Percentiles rank a stretch among this genome's conserved stretches.
Conservation (phyloP, 2,888 invertebrate species). For the Coecobrya sp. region DNA sequence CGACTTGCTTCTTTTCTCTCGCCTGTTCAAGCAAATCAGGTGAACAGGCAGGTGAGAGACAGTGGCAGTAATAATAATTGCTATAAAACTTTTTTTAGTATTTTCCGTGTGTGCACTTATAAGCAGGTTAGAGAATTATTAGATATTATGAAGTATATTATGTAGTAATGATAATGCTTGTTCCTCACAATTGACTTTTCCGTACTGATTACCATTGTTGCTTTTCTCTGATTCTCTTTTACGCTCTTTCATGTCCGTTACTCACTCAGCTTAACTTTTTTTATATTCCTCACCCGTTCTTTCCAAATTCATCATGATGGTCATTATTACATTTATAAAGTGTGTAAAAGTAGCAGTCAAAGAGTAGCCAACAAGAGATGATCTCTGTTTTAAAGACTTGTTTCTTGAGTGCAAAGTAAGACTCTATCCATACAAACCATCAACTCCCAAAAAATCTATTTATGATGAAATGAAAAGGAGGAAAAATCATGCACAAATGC, state of each 20-base stretch:
- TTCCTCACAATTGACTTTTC: slow-evolving; percentile 52
- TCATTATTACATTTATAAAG: neutral
- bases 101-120: neutral
- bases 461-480: slow-evolving; percentile 46
- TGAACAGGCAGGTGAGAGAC: slow-evolving; percentile 57
- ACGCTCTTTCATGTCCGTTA: neutral
- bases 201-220: slow-evolving; percentile 14
- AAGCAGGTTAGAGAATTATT: neutral
- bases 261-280: neutral
- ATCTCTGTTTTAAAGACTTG: slow-evolving; percentile 12
- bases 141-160: too few species aligned
- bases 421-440: neutral
- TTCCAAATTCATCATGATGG: neutral
- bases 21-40: slow-evolving; percentile 63
- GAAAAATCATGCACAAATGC: slow-evolving; percentile 41
- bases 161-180: neutral
- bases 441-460: neutral
- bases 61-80: slow-evolving; percentile 42
- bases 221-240: neutral
- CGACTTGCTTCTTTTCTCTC: neutral
- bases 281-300: neutral
- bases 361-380: neutral
- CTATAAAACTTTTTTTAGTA: neutral
- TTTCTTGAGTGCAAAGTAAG: neutral
- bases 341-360: too few species aligned